Evolutionary conservation across 2,888 invertebrate species (phyloP), one percentile per base, ranked within the genome.

Genomic region (Dasypogon diadema): DNA sequence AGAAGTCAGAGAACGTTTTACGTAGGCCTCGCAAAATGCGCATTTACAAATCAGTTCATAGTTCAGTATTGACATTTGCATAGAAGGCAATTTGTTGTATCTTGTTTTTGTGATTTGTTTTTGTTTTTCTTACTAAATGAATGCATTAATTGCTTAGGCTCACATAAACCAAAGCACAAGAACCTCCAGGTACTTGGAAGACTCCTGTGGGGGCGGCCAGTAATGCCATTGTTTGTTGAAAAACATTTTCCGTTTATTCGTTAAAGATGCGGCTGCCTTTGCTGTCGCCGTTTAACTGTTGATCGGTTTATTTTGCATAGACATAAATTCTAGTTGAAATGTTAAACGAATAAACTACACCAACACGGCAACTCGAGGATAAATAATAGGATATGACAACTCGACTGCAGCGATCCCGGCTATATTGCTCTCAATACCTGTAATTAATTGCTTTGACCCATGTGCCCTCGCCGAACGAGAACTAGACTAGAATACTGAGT

Each of bases 11-110:
- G 21, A 70, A 54, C 51, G 34, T 54, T 70, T 70, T 70, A 70
- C 70, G 70, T 70, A 70, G 70, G 70, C 70, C 21, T 70, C 51
- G 54, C 18, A 70, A 70, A 54, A 54, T 70, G 70, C 70, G 70
- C 70, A 70, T 75, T 77, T 77, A 75, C 77, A 77, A 77, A 77
- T 77, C 77, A 70, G 77, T 75, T 77, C 74, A 77, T 77, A 77
- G 77, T 74, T 77, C 70, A 77, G 77, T 77, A 74, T 60, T 74
- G 70, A 70, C 70, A 70, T 70, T 70, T 70, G 70, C 70, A 70
- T 70, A 70, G 70, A 70, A 48, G 70, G 70, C 70, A 70, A 70
- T 70, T 70, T 70, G 70, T 70, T 70, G 70, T 51, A 54, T 70
- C 51, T 54, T 54, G 70, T 70, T 70, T 26, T 51, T 51, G 24